A percentile compares a stretch with the other conserved stretches of the same genome.
Evolutionary conservation across 64 coral and sea anemone genomes (phyloP).

Genomic region (Pocillopora verrucosa): DNA sequence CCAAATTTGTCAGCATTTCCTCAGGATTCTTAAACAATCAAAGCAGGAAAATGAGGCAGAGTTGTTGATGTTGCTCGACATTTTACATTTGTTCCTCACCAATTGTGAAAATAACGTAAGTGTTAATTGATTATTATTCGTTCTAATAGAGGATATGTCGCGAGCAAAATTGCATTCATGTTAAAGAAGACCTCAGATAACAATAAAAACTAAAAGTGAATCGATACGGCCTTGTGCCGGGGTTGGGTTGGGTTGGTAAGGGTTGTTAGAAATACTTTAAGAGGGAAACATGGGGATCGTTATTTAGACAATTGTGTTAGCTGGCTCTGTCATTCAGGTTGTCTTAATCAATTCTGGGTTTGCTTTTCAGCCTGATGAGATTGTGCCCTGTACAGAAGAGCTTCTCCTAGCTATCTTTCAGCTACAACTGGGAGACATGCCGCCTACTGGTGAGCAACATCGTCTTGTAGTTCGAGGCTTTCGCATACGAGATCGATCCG

Average conservation of each 20-base stretch:
- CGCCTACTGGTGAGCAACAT: not conserved
- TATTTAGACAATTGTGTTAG: not conserved
- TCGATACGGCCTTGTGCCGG: too few relatives aligned
- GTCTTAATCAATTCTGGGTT: not conserved
- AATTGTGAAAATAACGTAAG: constrained; percentile 56
- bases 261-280: too few relatives aligned
- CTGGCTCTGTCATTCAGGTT: not conserved
- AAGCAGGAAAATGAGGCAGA: constrained; percentile 21
- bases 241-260: too few relatives aligned
- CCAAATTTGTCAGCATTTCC: constrained; percentile 39
- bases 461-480: not conserved
- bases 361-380: constrained; percentile 35
- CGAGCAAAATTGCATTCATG: too few relatives aligned
- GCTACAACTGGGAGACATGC: constrained; percentile 6
- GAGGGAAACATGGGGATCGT: too few relatives aligned
- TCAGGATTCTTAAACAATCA: constrained; percentile 33
- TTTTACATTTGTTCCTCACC: constrained; percentile 41
- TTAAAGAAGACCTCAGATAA: too few relatives aligned
- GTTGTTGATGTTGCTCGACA: constrained; percentile 22
- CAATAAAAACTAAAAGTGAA: too few relatives aligned
- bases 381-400: constrained; percentile 26
- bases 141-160: not conserved
- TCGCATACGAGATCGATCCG: too few relatives aligned
- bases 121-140: not conserved
- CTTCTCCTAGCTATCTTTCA: constrained; percentile 53